These are phyloP conservation scores for Pheosia gnoma DNA, from an alignment of 2,888 invertebrate genomes.

Conservation along the genomic window DNA sequence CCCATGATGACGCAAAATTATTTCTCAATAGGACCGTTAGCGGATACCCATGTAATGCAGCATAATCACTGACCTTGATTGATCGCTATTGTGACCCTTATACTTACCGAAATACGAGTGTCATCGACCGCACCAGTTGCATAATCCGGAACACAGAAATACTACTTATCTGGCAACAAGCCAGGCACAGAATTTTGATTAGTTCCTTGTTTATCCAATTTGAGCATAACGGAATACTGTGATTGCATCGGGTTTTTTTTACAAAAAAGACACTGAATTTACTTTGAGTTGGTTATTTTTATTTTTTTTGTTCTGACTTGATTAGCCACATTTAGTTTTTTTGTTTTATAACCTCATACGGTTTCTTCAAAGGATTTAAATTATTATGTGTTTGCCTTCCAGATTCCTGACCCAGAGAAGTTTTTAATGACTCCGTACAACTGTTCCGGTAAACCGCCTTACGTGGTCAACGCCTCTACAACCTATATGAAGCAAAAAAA, in stretches of 20 bases:
- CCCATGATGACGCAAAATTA: conserved; percentile 17
- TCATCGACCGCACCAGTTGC: conserved; percentile 36
- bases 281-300: background rate
- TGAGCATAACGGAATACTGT: conserved; percentile 10
- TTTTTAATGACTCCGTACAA: conserved; percentile 87
- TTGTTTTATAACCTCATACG: no score
- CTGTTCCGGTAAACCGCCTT: conserved; percentile 89
- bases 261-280: background rate
- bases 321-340: background rate
- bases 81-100: conserved; percentile 7
- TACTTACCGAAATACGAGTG: conserved; percentile 11
- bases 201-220: conserved; percentile 22
- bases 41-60: conserved; percentile 14
- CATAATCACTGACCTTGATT: conserved; percentile 21
- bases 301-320: no score
- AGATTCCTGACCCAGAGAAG: conserved; percentile 87
- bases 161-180: conserved; percentile 27
- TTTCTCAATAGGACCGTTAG: conserved; percentile 13
- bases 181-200: conserved; percentile 25
- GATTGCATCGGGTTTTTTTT: background rate
- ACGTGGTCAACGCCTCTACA: conserved; percentile 84
- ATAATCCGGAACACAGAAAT: conserved; percentile 32
- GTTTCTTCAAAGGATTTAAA: background rate
- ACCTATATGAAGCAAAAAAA: conserved; percentile 92
- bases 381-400: conserved; percentile 42